These are phyloP conservation scores for Macaca mulatta DNA, from an alignment of 2,113 vertebrate species.

Conservation along the genomic window DNA sequence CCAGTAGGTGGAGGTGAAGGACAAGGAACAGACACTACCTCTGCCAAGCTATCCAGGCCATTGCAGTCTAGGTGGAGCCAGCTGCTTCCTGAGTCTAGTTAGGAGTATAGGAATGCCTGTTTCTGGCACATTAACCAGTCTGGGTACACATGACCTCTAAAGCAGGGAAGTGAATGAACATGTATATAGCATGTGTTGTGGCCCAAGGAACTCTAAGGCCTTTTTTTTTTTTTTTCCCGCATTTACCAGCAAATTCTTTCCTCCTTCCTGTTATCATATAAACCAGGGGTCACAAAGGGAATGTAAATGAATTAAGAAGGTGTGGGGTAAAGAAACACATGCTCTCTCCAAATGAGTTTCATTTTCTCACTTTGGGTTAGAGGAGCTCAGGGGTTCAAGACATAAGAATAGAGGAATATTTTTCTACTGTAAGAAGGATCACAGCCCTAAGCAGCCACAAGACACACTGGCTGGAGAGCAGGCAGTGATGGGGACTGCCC, in stretches of 20 bases:
- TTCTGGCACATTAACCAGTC: background rate
- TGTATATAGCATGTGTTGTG: background rate
- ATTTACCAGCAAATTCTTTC: background rate
- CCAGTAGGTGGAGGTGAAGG: slow-evolving; percentile 58
- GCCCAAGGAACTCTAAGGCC: background rate
- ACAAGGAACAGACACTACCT: background rate
- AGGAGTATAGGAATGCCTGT: fast-evolving
- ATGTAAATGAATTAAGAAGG: background rate
- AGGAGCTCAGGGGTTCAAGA: too few relatives aligned
- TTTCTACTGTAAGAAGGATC: background rate
- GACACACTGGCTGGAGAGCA: background rate
- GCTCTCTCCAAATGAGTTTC: too few relatives aligned
- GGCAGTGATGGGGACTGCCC: background rate
- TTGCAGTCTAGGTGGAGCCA: fast-evolving
- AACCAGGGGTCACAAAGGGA: background rate
- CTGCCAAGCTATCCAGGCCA: fast-evolving
- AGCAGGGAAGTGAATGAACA: background rate
- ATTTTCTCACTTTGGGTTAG: background rate
- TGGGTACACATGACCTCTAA: background rate
- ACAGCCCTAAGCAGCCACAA: too few relatives aligned
- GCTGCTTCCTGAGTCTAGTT: fast-evolving
- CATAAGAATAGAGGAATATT: background rate
- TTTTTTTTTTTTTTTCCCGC: background rate
- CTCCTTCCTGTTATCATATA: background rate
- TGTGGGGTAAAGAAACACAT: background rate